Base-by-base conservation (phyloP, 2,797 vertebrate genomes). In the Masticophis lateralis region DNA sequence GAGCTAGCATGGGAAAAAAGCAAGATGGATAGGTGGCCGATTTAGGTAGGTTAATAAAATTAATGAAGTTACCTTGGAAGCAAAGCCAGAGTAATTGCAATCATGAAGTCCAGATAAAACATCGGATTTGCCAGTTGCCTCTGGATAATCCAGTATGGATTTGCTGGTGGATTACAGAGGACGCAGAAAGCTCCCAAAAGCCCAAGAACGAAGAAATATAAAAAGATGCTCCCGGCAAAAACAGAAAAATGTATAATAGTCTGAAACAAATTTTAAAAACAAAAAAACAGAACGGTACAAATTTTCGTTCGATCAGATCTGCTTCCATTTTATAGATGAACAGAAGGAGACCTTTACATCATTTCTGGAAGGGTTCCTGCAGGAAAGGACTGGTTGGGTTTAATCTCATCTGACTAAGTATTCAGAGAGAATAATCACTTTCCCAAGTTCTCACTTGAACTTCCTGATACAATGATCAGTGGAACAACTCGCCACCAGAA, bases 181-280 rank as follows among this genome's bases (percentile, higher is more conserved):
- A 98, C 96, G 93, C 98, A 99, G 86, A 96, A 37, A 90, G 97
- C 94, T 95, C 98, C 98, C 95, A 98, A 98, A 90, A 97, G 95
- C 97, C 99, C 96, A 89, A 97, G 88, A 10, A 99, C 99, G 57
- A 94, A 14, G 14, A 99, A 99, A 95, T 99, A 99, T 2, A 97
- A 96, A 0, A 96, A 28, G 16, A 96, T 95, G 94, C 99, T 99
- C 59, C 98, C 97, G 59, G 94, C 10, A 61, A 98, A 91, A 93
- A 98, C 98, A 56, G 96, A 69, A 20, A 94, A 0, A 93, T 99
- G 98, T 90, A 99, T 98, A 99, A 98, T 98, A 0, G 98, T 99
- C 99, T 99, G 98, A 61, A 98, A 94, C 92, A 92, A 47, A 90
- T 59, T 28, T 0, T 4, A 28, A 92, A 94, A 4, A 53, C 51